Evolutionary conservation across 2,888 invertebrate species (phyloP), one percentile per base, ranked within the genome.

Genomic region (Netelia melanura): DNA sequence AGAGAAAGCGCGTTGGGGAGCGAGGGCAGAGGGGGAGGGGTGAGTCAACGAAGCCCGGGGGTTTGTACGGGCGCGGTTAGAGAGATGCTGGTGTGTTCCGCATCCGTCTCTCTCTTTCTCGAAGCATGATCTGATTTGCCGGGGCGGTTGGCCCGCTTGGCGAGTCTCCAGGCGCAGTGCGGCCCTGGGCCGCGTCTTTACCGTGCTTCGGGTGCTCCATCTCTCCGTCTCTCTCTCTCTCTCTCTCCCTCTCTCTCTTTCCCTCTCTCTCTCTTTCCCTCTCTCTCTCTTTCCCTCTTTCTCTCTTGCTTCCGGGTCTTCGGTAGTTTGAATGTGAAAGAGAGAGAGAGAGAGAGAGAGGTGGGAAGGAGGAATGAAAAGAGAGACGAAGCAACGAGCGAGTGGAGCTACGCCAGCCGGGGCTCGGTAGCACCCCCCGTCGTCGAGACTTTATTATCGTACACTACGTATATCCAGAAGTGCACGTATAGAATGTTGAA

Each of bases 161-260:
- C 93, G 90, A 86, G 80, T 88, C 88, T 93, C 93, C 93, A 93
- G 93, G 91, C 93, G 93, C 93, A 93, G 89, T 93, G 93, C 92
- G 91, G 92, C 91, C 91, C 87, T 85, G 56, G 64, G 80, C 76
- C 82, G 81, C 79, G 83, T 83, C 84, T 86, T 84, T 81, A 81
- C 74, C 80, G 68, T 86, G 74, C 83, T 83, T 58, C 48, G 61
- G 78, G 81, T 38, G 67, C 61, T 54, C 68, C 43, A 61, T 38
- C 62, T 30, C 78, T 8, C 79, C n/a, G 5, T 54, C 68, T 54
- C 68, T 52, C 72, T 38, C 61, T 25, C 71, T 8, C 78, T 17
- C 10, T 56, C 75, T 38, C 21, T 10, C 17, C n/a, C 64, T 64
- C 30, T 14, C 21, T 17, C 21, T 25, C 64, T 25, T 5, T 14